Evolutionary conservation across 2,888 invertebrate genomes (phyloP).

Genomic region (Tetrapedia diversipes): DNA sequence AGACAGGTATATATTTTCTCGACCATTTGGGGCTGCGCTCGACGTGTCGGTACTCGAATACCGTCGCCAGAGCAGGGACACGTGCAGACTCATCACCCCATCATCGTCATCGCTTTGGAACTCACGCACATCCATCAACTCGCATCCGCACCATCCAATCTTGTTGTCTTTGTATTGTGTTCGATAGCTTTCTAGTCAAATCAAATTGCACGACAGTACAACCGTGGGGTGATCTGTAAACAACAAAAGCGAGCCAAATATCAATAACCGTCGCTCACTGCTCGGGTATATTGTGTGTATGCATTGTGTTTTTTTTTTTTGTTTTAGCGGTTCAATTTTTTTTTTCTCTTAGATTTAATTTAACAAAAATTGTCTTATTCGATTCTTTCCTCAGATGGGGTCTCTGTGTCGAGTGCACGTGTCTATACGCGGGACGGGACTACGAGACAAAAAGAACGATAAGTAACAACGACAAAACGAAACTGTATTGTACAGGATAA

Average conservation of each 20-base stretch:
- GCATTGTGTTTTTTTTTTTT: slow-evolving; percentile 13
- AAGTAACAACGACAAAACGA: slow-evolving; percentile 32
- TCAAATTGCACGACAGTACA: slow-evolving; percentile 82
- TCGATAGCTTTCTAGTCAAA: slow-evolving; percentile 82
- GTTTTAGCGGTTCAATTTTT: slow-evolving; percentile 10
- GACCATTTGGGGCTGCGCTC: slow-evolving; percentile 64
- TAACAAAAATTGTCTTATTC: too few species aligned
- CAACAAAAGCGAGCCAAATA: slow-evolving; percentile 79
- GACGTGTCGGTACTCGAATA: slow-evolving; percentile 67
- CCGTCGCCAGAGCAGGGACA: slow-evolving; percentile 75
- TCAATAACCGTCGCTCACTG: slow-evolving; percentile 68
- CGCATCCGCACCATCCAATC: slow-evolving; percentile 82
- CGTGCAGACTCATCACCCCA: slow-evolving; percentile 77
- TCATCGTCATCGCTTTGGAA: slow-evolving; percentile 76
- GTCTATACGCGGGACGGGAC: slow-evolving; percentile 13
- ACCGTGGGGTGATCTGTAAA: slow-evolving; percentile 82
- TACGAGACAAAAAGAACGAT: slow-evolving; percentile 15
- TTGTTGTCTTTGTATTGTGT: slow-evolving; percentile 82
- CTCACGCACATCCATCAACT: slow-evolving; percentile 82
- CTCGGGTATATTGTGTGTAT: slow-evolving; percentile 1
- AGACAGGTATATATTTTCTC: slow-evolving; percentile 67
- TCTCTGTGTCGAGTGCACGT: slow-evolving; percentile 26
- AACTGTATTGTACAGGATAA: slow-evolving; percentile 5
- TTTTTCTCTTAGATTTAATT: slow-evolving; percentile 1
- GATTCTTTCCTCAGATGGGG: neutral